A percentile compares a stretch with the other conserved stretches of the same genome.
phyloP scores from a whole-genome alignment of 2,113 vertebrate species.

The Steatornis caripensis region DNA sequence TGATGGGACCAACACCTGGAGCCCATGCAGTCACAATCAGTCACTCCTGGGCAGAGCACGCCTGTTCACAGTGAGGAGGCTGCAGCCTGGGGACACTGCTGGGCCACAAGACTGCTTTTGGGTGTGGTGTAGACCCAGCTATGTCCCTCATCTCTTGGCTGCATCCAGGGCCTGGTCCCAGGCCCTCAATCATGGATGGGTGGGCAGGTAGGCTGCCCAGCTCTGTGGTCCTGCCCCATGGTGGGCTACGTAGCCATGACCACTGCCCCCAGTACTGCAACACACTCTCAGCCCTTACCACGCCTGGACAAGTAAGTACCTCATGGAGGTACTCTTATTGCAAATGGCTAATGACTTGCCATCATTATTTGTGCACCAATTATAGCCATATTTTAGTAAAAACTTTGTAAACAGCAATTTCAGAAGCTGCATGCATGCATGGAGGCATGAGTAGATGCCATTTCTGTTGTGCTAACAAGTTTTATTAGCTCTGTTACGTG shows the following conservation, averaged over 20 bases:
- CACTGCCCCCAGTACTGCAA: neutral
- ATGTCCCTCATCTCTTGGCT: neutral
- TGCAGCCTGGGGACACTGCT: neutral
- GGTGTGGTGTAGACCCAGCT: neutral
- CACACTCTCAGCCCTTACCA: neutral
- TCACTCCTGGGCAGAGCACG: neutral
- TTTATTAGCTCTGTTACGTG: neutral
- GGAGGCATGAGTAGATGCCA: neutral
- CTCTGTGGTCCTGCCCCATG: too few species aligned
- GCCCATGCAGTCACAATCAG: neutral
- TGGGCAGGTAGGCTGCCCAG: neutral
- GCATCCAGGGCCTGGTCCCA: neutral
- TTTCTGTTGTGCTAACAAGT: neutral
- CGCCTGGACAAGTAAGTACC: neutral
- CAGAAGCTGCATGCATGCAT: neutral
- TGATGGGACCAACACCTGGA: too few species aligned
- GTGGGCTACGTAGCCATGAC: neutral
- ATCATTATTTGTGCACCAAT: neutral
- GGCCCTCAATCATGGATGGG: neutral
- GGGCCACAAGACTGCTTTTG: neutral
- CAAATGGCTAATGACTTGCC: neutral
- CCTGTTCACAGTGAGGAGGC: neutral
- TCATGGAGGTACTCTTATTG: neutral
- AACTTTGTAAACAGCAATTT: neutral
- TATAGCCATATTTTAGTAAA: neutral